Conservation (phyloP, 1,140 invertebrate genomes). For the Scylla paramamosain region DNA sequence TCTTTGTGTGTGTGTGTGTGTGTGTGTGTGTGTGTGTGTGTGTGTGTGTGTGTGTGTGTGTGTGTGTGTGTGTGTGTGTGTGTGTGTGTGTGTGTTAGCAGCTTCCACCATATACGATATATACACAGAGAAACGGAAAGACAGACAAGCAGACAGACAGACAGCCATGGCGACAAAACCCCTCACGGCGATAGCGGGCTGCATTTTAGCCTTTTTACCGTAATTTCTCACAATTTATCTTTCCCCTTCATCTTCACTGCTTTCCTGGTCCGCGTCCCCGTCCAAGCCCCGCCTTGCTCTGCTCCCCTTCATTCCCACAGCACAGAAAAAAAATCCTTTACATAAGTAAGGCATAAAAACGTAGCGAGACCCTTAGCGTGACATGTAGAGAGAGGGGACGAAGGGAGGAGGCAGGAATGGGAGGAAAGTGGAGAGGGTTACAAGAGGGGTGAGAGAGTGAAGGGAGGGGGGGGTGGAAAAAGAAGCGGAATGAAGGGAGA, state of each 20-base stretch:
- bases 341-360: neutral
- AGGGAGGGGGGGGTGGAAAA: neutral
- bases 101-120: neutral
- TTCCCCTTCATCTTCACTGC: neutral
- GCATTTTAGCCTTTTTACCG: neutral
- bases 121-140: neutral
- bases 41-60: too few relatives aligned
- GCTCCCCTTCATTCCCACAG: neutral
- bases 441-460: neutral
- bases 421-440: neutral
- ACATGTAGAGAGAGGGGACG: neutral
- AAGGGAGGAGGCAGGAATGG: neutral
- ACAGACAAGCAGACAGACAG: neutral
- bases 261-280: neutral
- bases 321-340: neutral
- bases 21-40: too few relatives aligned
- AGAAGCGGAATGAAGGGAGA: neutral
- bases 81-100: too few relatives aligned
- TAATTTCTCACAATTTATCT: constrained; percentile 24
- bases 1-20: neutral
- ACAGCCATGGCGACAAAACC: neutral
- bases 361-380: neutral
- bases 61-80: too few relatives aligned
- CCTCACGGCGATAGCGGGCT: neutral
- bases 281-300: neutral